Percentiles rank a stretch among this genome's conserved stretches.
Evolutionary conservation across 2,113 vertebrate species (phyloP).

Genomic region (Polypterus senegalus): DNA sequence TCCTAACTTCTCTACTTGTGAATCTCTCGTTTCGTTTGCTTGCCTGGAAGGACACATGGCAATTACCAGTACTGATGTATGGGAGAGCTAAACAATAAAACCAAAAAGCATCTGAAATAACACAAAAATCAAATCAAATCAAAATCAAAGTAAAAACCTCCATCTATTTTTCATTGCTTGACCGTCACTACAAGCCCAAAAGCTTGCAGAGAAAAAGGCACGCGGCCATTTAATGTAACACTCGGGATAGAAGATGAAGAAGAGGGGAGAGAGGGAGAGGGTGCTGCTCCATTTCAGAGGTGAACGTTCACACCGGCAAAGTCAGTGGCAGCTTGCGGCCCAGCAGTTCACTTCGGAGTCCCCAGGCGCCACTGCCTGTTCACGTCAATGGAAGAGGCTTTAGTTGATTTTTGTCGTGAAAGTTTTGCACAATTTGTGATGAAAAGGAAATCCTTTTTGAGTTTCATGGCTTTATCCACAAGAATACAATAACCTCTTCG

Average conservation of each 20-base stretch:
- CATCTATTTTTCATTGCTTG: constrained; percentile 62
- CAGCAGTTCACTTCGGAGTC: neutral
- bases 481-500: constrained; percentile 15
- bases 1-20: too few relatives aligned
- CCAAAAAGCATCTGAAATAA: constrained; percentile 22
- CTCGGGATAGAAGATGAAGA: constrained; percentile 40
- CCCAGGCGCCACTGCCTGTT: constrained; percentile 28
- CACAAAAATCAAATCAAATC: constrained; percentile 21
- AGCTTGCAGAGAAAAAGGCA: constrained; percentile 63
- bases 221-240: constrained; percentile 57
- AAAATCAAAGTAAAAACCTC: constrained; percentile 38
- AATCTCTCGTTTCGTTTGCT: neutral
- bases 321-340: constrained; percentile 4
- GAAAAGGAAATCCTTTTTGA: constrained; percentile 18
- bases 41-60: neutral
- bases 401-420: neutral
- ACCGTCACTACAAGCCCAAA: constrained; percentile 46
- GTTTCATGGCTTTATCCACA: constrained; percentile 65
- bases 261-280: constrained; percentile 35
- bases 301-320: constrained; percentile 24
- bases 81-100: constrained; percentile 19
- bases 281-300: constrained; percentile 19
- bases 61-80: neutral
- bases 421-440: neutral
- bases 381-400: constrained; percentile 56